These are phyloP conservation scores for Lutjanus erythropterus DNA, from an alignment of 2,113 vertebrate species.

Conservation along the genomic window DNA sequence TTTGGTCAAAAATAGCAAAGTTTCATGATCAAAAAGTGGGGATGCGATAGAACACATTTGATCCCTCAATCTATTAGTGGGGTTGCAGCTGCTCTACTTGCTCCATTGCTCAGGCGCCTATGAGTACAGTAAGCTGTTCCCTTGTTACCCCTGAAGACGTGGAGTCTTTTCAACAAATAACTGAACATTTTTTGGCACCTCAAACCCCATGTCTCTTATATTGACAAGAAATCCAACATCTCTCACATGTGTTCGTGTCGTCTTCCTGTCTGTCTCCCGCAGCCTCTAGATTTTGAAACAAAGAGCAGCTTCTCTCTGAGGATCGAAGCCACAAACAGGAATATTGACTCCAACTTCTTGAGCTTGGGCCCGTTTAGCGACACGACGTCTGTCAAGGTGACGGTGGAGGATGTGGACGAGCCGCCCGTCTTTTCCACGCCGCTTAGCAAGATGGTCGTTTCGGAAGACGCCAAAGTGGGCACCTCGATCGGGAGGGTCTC, in stretches of 20 bases:
- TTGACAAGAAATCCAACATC: constrained; percentile 18
- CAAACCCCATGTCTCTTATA: not conserved
- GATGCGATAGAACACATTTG: no score
- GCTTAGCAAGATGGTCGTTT: constrained; percentile 91
- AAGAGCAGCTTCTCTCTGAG: constrained; percentile 91
- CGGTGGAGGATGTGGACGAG: constrained; percentile 95
- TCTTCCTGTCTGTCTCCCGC: not conserved
- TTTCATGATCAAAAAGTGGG: no score
- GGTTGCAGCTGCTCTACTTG: no score
- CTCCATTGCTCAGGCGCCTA: no score
- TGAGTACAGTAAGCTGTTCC: not conserved
- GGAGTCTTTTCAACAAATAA: not conserved
- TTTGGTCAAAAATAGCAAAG: no score
- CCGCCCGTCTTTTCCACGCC: constrained; percentile 89
- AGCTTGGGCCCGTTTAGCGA: constrained; percentile 93
- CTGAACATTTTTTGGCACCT: not conserved
- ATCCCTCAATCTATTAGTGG: no score
- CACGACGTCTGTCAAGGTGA: constrained; percentile 90
- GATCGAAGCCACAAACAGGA: constrained; percentile 94
- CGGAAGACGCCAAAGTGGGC: constrained; percentile 92
- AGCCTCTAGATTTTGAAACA: constrained; percentile 96
- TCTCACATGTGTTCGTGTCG: not conserved
- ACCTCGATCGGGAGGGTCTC: constrained; percentile 93
- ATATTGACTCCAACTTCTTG: constrained; percentile 92
- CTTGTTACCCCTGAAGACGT: not conserved